Percentiles rank a stretch among this genome's conserved stretches.
Conservation (phyloP, 2,888 invertebrate species). For the Dugesia japonica region DNA sequence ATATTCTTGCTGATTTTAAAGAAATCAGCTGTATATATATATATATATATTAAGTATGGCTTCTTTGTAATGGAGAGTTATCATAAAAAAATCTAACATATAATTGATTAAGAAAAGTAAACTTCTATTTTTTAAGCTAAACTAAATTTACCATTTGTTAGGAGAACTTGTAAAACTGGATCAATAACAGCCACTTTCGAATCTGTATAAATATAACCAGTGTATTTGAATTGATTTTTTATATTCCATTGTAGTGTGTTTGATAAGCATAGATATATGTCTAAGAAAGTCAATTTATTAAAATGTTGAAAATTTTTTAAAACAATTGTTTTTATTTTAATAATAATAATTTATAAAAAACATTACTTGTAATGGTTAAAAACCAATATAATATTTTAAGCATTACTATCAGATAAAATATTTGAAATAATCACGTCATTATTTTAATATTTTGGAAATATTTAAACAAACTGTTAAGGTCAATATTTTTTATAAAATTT, state of each 20-base stretch:
- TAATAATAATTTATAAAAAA: too few species aligned
- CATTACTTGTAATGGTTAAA: not conserved
- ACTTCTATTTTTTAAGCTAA: not conserved
- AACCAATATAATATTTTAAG: not conserved
- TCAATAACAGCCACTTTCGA: not conserved
- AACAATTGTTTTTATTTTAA: too few species aligned
- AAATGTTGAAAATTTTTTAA: too few species aligned
- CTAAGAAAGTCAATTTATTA: not conserved
- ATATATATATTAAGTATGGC: too few species aligned
- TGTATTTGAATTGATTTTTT: not conserved
- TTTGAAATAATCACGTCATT: not conserved
- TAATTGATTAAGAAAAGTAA: too few species aligned
- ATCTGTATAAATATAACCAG: slow-evolving; percentile 1
- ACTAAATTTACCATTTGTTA: not conserved
- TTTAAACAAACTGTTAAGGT: not conserved
- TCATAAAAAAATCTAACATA: too few species aligned
- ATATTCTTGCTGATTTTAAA: too few species aligned
- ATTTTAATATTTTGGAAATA: not conserved
- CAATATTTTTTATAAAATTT: too few species aligned
- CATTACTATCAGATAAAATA: not conserved
- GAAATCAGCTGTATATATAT: not conserved
- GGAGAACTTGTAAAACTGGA: not conserved
- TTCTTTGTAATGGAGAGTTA: too few species aligned
- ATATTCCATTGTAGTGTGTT: not conserved
- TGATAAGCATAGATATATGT: not conserved